phyloP scores from a whole-genome alignment of 2,113 vertebrate genomes.

The Xiphophorus maculatus region DNA sequence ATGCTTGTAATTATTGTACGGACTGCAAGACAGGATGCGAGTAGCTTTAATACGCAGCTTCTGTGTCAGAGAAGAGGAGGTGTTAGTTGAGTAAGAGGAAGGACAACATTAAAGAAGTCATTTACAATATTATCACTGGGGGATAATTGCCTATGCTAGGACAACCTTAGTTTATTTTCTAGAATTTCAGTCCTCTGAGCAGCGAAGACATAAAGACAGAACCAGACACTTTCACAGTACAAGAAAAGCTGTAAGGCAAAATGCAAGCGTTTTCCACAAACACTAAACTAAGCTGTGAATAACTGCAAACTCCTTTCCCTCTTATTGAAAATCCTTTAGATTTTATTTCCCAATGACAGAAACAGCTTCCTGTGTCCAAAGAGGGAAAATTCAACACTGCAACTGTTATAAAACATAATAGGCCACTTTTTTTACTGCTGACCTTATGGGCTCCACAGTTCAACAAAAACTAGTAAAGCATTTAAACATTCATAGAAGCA shows the following conservation, averaged over 20 bases:
- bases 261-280: slow-evolving; percentile 17
- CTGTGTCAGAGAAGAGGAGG: too few relatives aligned
- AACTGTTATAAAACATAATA: too few relatives aligned
- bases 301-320: slow-evolving; percentile 24
- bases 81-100: too few relatives aligned
- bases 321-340: slow-evolving; percentile 39
- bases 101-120: not conserved
- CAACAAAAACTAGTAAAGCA: too few relatives aligned
- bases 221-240: slow-evolving; percentile 32
- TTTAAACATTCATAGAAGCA: too few relatives aligned
- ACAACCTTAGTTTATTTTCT: slow-evolving; percentile 10
- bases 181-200: slow-evolving; percentile 7
- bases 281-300: slow-evolving; percentile 12
- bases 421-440: too few relatives aligned
- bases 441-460: too few relatives aligned
- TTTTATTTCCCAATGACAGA: slow-evolving; percentile 37
- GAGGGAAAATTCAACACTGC: slow-evolving; percentile 5
- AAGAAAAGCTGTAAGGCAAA: slow-evolving; percentile 29
- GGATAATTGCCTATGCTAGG: too few relatives aligned
- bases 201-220: slow-evolving; percentile 10
- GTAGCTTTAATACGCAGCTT: too few relatives aligned
- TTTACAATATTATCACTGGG: too few relatives aligned
- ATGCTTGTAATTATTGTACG: too few relatives aligned
- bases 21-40: too few relatives aligned
- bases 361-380: slow-evolving; percentile 35